Percentiles rank a stretch among this genome's conserved stretches.
Evolutionary conservation across 2,113 vertebrate species (phyloP).

Genomic region (Hippocampus barbouri): DNA sequence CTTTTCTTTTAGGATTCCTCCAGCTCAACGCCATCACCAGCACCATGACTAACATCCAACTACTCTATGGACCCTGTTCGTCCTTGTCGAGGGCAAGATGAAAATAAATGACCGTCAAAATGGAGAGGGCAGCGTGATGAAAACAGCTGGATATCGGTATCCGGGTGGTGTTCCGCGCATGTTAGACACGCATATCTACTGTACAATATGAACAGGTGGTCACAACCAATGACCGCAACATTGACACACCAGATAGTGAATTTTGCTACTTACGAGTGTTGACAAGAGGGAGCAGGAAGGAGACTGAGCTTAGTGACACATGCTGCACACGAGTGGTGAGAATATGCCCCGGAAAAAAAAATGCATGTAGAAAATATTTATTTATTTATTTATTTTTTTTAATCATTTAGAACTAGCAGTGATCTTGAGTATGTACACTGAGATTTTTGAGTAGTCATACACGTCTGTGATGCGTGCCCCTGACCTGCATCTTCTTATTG

Average conservation of each 20-base stretch:
- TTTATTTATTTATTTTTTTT: no score
- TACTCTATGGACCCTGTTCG: slow-evolving; percentile 62
- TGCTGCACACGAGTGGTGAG: background rate
- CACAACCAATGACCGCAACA: slow-evolving; percentile 52
- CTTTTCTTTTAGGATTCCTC: slow-evolving; percentile 50
- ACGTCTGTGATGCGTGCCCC: slow-evolving; percentile 10
- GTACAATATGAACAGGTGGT: slow-evolving; percentile 31
- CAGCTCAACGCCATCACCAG: slow-evolving; percentile 44
- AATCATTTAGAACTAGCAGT: no score
- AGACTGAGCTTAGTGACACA: slow-evolving; percentile 12
- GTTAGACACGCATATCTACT: slow-evolving; percentile 30
- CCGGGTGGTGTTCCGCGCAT: slow-evolving; percentile 17
- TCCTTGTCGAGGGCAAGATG: slow-evolving; percentile 40
- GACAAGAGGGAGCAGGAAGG: slow-evolving; percentile 13
- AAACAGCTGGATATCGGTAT: slow-evolving; percentile 34
- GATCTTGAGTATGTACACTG: slow-evolving; percentile 1
- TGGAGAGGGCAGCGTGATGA: slow-evolving; percentile 36
- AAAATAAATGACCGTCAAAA: slow-evolving; percentile 32
- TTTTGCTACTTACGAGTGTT: background rate
- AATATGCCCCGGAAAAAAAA: background rate
- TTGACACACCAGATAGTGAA: slow-evolving; percentile 31
- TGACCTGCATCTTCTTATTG: slow-evolving; percentile 51
- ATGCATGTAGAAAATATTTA: no score
- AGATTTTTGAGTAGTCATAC: background rate
- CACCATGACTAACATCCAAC: slow-evolving; percentile 63